phyloP scores from a whole-genome alignment of 2,797 vertebrate genomes.

The Characodon lateralis region DNA sequence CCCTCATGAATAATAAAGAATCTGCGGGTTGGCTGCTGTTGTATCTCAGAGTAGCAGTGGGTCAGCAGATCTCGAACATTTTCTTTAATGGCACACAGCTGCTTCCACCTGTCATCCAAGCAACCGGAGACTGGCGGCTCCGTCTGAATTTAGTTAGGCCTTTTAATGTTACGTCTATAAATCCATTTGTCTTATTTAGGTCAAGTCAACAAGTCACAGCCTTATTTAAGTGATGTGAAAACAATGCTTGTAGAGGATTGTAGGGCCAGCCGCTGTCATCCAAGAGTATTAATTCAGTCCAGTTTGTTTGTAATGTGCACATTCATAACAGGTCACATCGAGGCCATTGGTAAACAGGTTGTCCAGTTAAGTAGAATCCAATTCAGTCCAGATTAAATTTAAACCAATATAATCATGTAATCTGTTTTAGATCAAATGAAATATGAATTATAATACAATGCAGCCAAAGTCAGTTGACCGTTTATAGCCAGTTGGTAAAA shows the following conservation, averaged over 20 bases:
- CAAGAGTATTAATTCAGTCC: background rate
- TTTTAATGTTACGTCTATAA: background rate
- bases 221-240: background rate
- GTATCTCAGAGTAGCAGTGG: conserved; percentile 47
- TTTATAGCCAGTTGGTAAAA: background rate
- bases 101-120: conserved; percentile 21
- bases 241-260: background rate
- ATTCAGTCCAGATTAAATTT: background rate
- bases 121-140: conserved; percentile 10
- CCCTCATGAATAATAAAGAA: conserved; percentile 79
- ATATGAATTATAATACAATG: background rate
- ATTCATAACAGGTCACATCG: background rate
- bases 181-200: background rate
- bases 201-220: background rate
- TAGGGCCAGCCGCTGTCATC: background rate
- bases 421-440: background rate
- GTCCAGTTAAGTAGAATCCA: background rate
- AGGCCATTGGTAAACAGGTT: no score
- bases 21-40: conserved; percentile 45
- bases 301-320: background rate
- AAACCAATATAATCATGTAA: background rate
- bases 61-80: conserved; percentile 52
- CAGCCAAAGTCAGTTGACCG: background rate
- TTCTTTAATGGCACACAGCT: conserved; percentile 18
- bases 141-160: background rate